Percentiles rank a stretch among this genome's conserved stretches.
These are phyloP conservation scores for Pelecanoides urinatrix DNA, from an alignment of 2,113 vertebrate genomes.

Conservation along the genomic window DNA sequence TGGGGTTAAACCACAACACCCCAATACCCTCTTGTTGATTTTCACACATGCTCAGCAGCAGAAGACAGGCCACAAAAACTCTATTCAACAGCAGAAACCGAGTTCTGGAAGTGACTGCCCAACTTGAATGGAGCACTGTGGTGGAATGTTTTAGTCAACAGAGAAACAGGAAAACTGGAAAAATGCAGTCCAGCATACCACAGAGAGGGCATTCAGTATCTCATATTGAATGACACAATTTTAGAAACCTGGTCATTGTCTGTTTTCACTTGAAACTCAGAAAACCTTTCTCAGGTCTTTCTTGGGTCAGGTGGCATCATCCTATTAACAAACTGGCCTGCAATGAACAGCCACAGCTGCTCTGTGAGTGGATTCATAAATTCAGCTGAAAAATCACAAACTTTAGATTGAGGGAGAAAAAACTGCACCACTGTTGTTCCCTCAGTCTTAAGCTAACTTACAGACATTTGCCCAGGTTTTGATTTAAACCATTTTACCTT, in stretches of 20 bases:
- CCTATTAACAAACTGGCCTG: not conserved
- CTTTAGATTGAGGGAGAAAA: not conserved
- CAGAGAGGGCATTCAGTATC: not conserved
- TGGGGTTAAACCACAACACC: no score
- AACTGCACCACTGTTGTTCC: not conserved
- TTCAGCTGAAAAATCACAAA: not conserved
- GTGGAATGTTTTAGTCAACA: not conserved
- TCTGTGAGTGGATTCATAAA: not conserved
- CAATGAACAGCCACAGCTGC: not conserved
- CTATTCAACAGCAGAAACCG: not conserved
- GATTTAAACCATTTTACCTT: not conserved
- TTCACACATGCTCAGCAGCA: not conserved
- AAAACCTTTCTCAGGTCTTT: not conserved
- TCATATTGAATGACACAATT: not conserved
- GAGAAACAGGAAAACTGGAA: conserved; percentile 3
- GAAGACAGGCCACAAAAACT: not conserved
- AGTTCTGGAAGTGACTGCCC: not conserved
- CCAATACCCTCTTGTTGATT: not conserved
- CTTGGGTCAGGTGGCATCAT: not conserved
- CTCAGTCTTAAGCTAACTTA: not conserved
- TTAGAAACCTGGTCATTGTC: not conserved
- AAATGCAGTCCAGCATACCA: not conserved
- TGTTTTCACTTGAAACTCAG: not conserved
- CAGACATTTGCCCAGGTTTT: not conserved
- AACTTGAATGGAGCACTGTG: not conserved